Conservation (phyloP, 2,113 vertebrate genomes). For the Lophius piscatorius region DNA sequence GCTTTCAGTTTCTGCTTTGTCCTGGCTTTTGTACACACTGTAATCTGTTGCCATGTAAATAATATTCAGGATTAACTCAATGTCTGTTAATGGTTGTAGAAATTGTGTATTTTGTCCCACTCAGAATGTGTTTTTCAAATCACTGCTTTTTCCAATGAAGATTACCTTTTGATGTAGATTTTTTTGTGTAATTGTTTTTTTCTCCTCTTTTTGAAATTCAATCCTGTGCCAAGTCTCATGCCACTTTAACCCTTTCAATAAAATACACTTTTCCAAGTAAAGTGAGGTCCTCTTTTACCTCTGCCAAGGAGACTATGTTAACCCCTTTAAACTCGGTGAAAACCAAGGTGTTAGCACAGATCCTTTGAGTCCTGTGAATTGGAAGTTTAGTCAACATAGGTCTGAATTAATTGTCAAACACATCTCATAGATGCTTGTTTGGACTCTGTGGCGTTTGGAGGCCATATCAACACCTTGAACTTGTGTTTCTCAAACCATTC, state of each 20-base stretch:
- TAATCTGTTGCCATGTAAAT: slow-evolving; percentile 75
- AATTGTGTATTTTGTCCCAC: slow-evolving; percentile 41
- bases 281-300: not conserved
- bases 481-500: too few relatives aligned
- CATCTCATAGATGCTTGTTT: too few relatives aligned
- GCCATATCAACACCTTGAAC: too few relatives aligned
- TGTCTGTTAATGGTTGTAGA: slow-evolving; percentile 78
- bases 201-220: slow-evolving; percentile 47
- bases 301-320: too few relatives aligned
- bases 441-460: too few relatives aligned
- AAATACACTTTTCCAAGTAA: slow-evolving; percentile 76
- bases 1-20: slow-evolving; percentile 32
- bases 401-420: too few relatives aligned
- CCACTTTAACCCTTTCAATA: slow-evolving; percentile 76
- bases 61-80: slow-evolving; percentile 63
- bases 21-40: slow-evolving; percentile 70
- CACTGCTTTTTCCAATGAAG: slow-evolving; percentile 68
- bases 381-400: too few relatives aligned
- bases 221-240: slow-evolving; percentile 64
- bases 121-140: slow-evolving; percentile 60
- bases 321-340: too few relatives aligned
- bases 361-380: too few relatives aligned
- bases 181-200: slow-evolving; percentile 50
- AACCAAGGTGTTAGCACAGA: too few relatives aligned
- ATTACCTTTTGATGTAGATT: slow-evolving; percentile 53